Evolutionary conservation across 2,113 vertebrate species (phyloP).

Genomic region (Leptosomus discolor): DNA sequence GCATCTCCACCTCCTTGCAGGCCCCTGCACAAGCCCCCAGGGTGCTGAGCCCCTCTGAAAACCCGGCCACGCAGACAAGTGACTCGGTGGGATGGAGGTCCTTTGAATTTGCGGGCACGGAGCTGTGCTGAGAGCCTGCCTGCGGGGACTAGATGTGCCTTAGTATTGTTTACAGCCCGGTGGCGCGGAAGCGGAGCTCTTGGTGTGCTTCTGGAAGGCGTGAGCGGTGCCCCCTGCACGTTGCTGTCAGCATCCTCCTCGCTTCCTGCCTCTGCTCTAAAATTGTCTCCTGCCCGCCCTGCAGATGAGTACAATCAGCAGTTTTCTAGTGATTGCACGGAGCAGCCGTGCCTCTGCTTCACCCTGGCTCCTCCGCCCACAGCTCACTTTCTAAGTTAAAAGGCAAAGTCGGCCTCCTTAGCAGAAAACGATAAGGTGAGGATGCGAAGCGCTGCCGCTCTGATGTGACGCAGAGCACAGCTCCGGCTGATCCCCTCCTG

Average conservation of each 20-base stretch:
- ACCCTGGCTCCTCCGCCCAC: neutral
- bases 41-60: neutral
- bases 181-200: neutral
- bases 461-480: neutral
- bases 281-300: neutral
- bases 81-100: neutral
- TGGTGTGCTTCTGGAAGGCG: neutral
- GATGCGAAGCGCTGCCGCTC: neutral
- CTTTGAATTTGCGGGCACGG: neutral
- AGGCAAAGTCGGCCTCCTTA: neutral
- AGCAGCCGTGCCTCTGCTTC: neutral
- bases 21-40: neutral
- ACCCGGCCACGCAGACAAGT: neutral
- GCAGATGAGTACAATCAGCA: neutral
- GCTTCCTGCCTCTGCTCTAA: neutral
- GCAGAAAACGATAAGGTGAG: neutral
- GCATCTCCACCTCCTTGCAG: neutral
- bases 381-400: neutral
- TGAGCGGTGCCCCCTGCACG: neutral
- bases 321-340: neutral
- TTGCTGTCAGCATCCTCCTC: neutral
- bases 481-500: neutral
- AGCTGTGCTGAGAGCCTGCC: neutral
- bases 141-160: neutral
- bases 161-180: neutral